Base-by-base conservation (phyloP, 2,113 vertebrate species). In the Oryzias woworae region DNA sequence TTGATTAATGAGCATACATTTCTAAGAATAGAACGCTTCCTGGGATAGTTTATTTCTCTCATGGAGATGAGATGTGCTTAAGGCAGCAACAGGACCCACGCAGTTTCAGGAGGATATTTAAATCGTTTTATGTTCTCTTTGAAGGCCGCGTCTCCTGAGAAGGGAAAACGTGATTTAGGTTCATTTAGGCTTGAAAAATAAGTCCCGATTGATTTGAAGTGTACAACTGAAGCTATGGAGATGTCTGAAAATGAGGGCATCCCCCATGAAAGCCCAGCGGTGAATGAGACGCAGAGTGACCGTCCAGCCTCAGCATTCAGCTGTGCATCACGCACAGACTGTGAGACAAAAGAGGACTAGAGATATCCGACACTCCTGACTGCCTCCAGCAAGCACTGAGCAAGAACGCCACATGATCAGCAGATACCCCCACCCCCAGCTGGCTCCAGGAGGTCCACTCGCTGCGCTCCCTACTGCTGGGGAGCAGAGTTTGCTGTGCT, bases 201-300 rank as follows among this genome's bases (percentile, higher is more conserved):
- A 36, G 36, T 36, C 36, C 7, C 36, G 3, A 13, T 3, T 12
- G 5, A 41, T 31, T n/a, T 5, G 3, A 58, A 78, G 66, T 31
- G 45, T 65, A 24, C 53, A 23, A 75, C 51, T 53, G 22, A 12
- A 51, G 45, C 23, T 47, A 47, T 58, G 63, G 41, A 67, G 53
- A 53, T 60, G 43, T 55, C 51, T 43, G 44, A 61, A 54, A 57
- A 70, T 24, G 56, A 68, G 48, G 36, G 55, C 53, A 48, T 60
- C 50, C 45, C 44, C 66, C 63, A 71, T 65, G 70, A 66, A 67
- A 68, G 75, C 44, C 53, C 68, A 57, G 52, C 31, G 16, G 23
- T 64, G 18, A 72, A 77, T 46, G 26, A 57, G 62, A 62, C 43
- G 31, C 51, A 52, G 69, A 20, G 31, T 1, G 31, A 54, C 53